These are phyloP conservation scores for Zophobas atratus DNA, from an alignment of 1,140 invertebrate species.

Conservation along the genomic window DNA sequence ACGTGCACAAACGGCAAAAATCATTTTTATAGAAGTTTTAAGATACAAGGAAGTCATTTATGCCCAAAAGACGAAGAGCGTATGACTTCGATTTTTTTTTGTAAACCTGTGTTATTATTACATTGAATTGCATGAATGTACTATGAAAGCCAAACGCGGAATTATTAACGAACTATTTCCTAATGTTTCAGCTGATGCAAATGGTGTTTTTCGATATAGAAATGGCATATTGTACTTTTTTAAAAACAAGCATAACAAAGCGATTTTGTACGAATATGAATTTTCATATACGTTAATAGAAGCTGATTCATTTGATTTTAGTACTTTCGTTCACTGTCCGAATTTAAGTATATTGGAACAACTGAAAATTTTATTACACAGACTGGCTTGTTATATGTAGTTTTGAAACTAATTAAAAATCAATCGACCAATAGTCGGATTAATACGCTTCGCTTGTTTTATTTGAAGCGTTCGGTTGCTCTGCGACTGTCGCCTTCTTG, in stretches of 20 bases:
- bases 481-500: background rate
- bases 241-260: background rate
- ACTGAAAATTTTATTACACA: no score
- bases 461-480: background rate
- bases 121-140: background rate
- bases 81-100: no score
- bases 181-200: background rate
- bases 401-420: background rate
- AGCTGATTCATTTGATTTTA: background rate
- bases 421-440: background rate
- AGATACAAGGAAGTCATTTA: no score
- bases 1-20: no score
- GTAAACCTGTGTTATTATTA: background rate
- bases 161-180: background rate
- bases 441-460: background rate
- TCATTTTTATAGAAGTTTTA: no score
- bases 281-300: background rate
- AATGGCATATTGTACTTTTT: background rate
- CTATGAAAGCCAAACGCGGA: background rate
- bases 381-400: background rate
- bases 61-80: no score
- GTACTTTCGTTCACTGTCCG: background rate
- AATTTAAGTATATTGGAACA: no score
- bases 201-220: background rate
- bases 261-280: background rate